phyloP scores from a whole-genome alignment of 2,797 vertebrate genomes.

The Chromobotia macracanthus region DNA sequence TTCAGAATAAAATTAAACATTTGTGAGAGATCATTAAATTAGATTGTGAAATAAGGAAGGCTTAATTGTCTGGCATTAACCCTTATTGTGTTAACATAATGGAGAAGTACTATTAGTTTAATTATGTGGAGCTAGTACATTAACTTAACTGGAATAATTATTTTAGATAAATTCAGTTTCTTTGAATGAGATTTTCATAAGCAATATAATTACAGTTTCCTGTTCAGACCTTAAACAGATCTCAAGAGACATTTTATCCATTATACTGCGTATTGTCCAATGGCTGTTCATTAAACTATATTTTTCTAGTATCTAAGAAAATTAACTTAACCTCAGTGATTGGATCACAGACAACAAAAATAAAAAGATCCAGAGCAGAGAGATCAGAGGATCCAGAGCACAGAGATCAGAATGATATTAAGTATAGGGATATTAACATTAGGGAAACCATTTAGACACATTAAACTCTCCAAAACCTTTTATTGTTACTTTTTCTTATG shows the following conservation, averaged over 20 bases:
- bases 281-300: background rate
- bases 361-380: too few species aligned
- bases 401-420: background rate
- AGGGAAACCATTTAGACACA: too few species aligned
- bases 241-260: background rate
- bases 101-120: slow-evolving; percentile 9
- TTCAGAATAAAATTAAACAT: slow-evolving; percentile 25
- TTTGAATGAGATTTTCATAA: background rate
- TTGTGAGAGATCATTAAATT: slow-evolving; percentile 13
- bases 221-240: background rate
- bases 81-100: slow-evolving; percentile 25
- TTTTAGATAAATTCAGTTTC: background rate
- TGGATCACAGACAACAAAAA: background rate
- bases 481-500: too few species aligned
- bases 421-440: too few species aligned
- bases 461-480: too few species aligned
- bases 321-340: too few species aligned
- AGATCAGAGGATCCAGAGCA: too few species aligned
- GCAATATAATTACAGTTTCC: background rate
- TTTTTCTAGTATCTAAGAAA: background rate
- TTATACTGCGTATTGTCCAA: background rate
- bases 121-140: background rate
- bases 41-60: slow-evolving; percentile 3
- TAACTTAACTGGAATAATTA: background rate
- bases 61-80: slow-evolving; percentile 28